Percentiles rank a stretch among this genome's conserved stretches.
phyloP scores from a whole-genome alignment of 2,888 invertebrate species.

The Silvanus unidentatus region DNA sequence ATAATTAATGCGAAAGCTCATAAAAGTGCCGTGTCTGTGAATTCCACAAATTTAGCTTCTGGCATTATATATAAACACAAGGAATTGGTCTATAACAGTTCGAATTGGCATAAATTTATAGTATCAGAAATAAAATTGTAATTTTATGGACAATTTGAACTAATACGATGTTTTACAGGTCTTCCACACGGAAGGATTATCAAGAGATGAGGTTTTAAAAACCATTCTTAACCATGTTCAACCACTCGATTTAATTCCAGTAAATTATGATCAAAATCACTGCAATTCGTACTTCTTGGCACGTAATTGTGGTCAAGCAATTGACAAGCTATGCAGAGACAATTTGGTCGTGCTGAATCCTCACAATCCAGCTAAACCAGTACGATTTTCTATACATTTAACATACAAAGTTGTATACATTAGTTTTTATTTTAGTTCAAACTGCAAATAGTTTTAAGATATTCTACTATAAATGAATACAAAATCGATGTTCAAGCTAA shows the following conservation, averaged over 20 bases:
- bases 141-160: neutral
- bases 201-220: conserved; percentile 37
- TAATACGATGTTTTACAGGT: conserved; percentile 17
- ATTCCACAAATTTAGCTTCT: conserved; percentile 18
- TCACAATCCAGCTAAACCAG: conserved; percentile 25
- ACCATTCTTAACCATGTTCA: conserved; percentile 45
- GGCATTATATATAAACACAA: conserved; percentile 26
- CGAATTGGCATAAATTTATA: conserved; percentile 34
- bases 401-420: neutral
- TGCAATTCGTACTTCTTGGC: conserved; percentile 46
- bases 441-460: conserved; percentile 42
- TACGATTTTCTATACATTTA: conserved; percentile 17
- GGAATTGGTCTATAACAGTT: conserved; percentile 21
- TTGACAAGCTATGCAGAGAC: conserved; percentile 47
- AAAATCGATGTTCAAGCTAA: conserved; percentile 48
- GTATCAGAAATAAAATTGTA: conserved; percentile 18
- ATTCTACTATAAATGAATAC: conserved; percentile 44
- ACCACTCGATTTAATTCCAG: conserved; percentile 49
- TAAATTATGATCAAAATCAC: conserved; percentile 39
- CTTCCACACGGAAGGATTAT: conserved; percentile 33
- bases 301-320: conserved; percentile 47
- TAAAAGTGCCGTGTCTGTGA: conserved; percentile 15
- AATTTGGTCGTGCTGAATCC: conserved; percentile 43
- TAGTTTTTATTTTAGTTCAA: conserved; percentile 21
- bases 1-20: neutral